Evolutionary conservation across 1,140 invertebrate species (phyloP), one percentile per base, ranked within the genome.

Genomic region (Trichoplusia ni): DNA sequence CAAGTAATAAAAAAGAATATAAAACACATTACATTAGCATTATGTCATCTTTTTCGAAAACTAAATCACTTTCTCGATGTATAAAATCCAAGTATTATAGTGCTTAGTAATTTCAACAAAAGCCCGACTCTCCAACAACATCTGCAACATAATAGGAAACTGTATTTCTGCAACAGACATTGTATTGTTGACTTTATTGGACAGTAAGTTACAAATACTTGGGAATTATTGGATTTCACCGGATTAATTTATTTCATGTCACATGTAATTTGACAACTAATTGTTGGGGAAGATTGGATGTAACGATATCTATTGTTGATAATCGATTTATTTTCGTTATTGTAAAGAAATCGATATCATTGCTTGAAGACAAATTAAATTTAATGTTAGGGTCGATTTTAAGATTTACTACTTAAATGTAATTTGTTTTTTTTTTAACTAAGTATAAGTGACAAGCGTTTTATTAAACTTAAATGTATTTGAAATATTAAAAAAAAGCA

Each of bases 161-260:
- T 19, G 8, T 25, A 21, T 33, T 44, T 58, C 31, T 21, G 16
- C 54, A 58, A 58, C 38, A 44, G 33, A 44, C 9, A 56, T 56
- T 56, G 53, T 56, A 13, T 40, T 8, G 33, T 27, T 40, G 53
- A 44, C 21, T 58, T 19, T 44, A 58, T 58, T 44, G 35, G 37
- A 27, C 38, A 31, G 16, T 33, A 11, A 27, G 27, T 42, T 11
- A 31, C 25, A 5, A 6, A n/a, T 49, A 49, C 46, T 44, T 44
- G 31, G 25, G 37, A 13, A 11, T 58, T 58, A 58, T 58, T 44
- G 38, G 27, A 13, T 49, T 44, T 42, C 14, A 13, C 35, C 23
- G 35, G 38, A 58, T 58, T 58, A 58, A 44, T 58, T 44, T 44
- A 58, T 58, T 58, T 31, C 9, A 42, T 44, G 54, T 44, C 23